Conservation (phyloP, 2,797 vertebrate species). For the Linurgus olivaceus region DNA sequence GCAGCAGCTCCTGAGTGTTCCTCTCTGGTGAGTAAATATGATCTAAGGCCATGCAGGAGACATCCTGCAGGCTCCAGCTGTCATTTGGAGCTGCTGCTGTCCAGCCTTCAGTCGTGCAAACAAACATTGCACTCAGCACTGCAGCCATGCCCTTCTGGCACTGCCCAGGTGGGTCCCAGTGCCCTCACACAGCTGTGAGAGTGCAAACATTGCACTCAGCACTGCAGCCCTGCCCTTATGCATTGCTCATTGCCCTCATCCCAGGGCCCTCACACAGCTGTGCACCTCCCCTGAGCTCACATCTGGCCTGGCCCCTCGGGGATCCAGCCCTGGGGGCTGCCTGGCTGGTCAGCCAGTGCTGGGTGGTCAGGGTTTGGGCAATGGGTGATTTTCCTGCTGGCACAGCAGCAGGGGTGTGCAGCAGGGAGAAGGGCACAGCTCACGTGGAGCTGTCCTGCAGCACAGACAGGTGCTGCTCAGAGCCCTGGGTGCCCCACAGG, state of each 20-base stretch:
- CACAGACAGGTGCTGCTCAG: background rate
- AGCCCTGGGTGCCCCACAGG: fast-evolving
- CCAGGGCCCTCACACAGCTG: fast-evolving
- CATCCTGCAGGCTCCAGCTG: too few species aligned
- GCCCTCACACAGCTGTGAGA: too few species aligned
- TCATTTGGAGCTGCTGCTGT: background rate
- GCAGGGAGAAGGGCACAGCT: background rate
- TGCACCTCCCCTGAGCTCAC: fast-evolving
- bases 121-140: fast-evolving
- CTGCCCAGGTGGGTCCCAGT: too few species aligned
- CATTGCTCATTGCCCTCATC: too few species aligned
- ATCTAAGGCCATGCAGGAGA: background rate
- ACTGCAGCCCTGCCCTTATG: background rate
- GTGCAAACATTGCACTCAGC: fast-evolving
- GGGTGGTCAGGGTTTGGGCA: background rate
- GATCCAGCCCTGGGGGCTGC: background rate
- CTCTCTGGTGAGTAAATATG: fast-evolving
- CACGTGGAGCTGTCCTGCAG: fast-evolving
- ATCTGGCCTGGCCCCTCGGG: fast-evolving
- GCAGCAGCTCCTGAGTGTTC: background rate
- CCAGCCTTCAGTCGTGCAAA: fast-evolving
- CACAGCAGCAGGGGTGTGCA: too few species aligned
- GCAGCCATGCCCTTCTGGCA: fast-evolving
- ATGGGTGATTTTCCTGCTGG: too few species aligned
- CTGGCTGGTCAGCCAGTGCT: background rate